Base-by-base conservation (phyloP, 2,888 invertebrate species). In the Coenonympha arcania region DNA sequence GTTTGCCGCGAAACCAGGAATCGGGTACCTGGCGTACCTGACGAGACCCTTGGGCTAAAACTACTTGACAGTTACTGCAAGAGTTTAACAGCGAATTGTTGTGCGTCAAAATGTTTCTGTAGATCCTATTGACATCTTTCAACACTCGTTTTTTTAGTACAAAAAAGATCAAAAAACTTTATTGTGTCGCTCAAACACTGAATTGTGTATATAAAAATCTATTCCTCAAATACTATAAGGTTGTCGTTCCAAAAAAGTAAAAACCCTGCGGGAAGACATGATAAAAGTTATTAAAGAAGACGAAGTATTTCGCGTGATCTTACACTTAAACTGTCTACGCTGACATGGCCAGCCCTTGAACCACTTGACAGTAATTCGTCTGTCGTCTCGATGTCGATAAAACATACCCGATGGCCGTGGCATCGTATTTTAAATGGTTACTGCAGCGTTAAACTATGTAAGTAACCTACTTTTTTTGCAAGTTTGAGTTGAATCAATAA, bases 1-100 rank as follows among this genome's bases (percentile, higher is more conserved):
- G 50, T 55, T 52, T 48, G 41, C 49, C 20, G 43, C 41, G 37
- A 52, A 55, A 57, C 31, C 46, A 37, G 54, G 34, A 56, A 53
- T 33, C 39, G 24, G 48, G 48, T 41, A 33, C 40, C 18, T 40
- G 33, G 20, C 37, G n/a, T 50, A 48, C 33, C 51, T 52, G 41
- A 45, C 45, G 31, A 40, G 48, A 47, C 19, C 19, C 39, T 4
- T 15, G 13, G 31, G n/a, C n/a, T n/a, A 30, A 39, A 13, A 13
- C 30, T 30, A 30, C 24, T 39, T 39, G 15, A 39, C 24, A 24
- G 22, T 39, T 9, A 6, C 37, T 1, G 9, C 5, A 9, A 24
- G 39, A 22, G 4, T 8, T 1, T 8, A 37, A 15, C 4, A 24
- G 9, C 22, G 24, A 36, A 9, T 1, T 4, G 24, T 39, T 16